Base-by-base conservation (phyloP, 2,888 invertebrate genomes). In the Lepidocyrtoides sp. region DNA sequence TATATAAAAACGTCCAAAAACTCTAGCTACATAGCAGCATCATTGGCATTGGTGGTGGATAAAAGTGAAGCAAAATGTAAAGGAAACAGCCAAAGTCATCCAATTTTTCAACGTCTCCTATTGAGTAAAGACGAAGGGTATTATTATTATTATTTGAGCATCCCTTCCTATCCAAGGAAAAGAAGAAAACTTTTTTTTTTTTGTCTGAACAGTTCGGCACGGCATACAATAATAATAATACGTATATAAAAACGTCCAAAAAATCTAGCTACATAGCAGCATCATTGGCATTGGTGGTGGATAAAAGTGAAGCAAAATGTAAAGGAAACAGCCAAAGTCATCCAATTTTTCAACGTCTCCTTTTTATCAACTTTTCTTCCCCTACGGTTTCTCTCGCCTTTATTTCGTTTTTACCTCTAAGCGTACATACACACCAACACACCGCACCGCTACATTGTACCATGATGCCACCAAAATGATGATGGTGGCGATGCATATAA, bases 281-380 rank as follows among this genome's bases (percentile, higher is more conserved):
- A 54, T 57, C 54, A 57, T 36, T 79, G 32, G 57, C n/a, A n/a
- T n/a, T 79, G 57, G 77, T 51, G 54, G 63, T 82, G 63, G 82
- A 29, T 85, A 72, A 72, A 85, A 72, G 69, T 66, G 69, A 69
- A 44, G 60, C 41, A 86, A 83, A 75, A 63, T 87, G 51, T 83
- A 77, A 83, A 87, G 88, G 83, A 82, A 77, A 87, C 82, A 66
- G 87, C 75, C 75, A 72, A 91, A 92, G 88, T 92, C 92, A 91
- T 92, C 92, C 92, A 92, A 93, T 93, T 93, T 93, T 93, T 93
- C 93, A 92, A 92, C 86, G 92, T 92, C 92, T 91, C 86, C 82
- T 91, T 93, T 91, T 92, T 93, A 93, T 93, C 93, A 93, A 92
- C 89, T 88, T 77, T 79, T 89, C 26, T 54, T 69, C 66, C 63